Base-by-base conservation (phyloP, 2,113 vertebrate species). In the Nycticebus coucang region DNA sequence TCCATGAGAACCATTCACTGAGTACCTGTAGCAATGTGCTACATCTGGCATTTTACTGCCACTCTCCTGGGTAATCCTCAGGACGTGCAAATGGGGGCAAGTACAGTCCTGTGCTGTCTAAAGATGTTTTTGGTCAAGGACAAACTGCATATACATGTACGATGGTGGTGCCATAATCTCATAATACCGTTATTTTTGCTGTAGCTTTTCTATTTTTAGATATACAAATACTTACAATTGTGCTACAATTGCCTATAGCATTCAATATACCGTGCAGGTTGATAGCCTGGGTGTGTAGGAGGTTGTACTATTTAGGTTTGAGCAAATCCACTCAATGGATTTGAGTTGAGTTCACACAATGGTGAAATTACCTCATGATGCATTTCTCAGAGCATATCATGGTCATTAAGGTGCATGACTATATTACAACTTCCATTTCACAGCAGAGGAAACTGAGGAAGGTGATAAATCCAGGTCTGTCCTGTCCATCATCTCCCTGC, bases 1-100 rank as follows among this genome's bases (percentile, higher is more conserved):
- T 74, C 55, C n/a, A 7, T 4, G 26, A 33, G 0, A 11, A 18
- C 12, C 6, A 57, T 24, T 37, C 45, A 30, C 13, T 13, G 55
- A 2, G 79, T 26, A 21, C 12, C n/a, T 8, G 3, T 64, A 0
- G 1, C 0, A 17, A 78, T 13, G 8, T 7, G 4, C 21, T 7
- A 37, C 4, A 1, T 26, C 21, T 26, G 0, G 24, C 0, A 19
- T 30, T 26, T n/a, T 0, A 21, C 8, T 53, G 5, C 68, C 45
- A 35, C 7, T 18, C 22, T 35, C 81, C 5, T 1, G 5, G 13
- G 28, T 8, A 28, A 50, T 2, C 50, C 28, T 69, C 12, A 19
- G 0, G 1, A 35, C 35, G 28, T 30, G 41, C 12, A 74, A 12
- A 35, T 0, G 15, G 14, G 14, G 35, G 33, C 15, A 30, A 2